Evolutionary conservation across 1,140 invertebrate genomes (phyloP).

Genomic region (Mycetomoellerius zeteki): DNA sequence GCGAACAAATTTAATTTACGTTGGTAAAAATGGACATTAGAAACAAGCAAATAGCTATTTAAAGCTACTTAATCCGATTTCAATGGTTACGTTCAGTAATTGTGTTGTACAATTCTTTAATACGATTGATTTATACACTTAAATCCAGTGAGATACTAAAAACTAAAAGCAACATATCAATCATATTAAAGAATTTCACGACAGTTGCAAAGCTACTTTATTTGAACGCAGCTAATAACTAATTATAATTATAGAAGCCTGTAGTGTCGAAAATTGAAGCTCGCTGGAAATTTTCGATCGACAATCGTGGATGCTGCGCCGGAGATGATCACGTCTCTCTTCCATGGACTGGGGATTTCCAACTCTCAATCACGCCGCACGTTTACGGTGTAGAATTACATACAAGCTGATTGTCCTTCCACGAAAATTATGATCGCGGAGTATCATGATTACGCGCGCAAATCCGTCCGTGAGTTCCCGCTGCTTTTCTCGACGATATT

Average conservation of each 20-base stretch:
- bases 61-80: neutral
- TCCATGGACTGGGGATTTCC: neutral
- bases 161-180: too few species aligned
- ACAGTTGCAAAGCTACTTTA: too few species aligned
- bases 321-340: neutral
- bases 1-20: too few species aligned
- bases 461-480: conserved; percentile 21
- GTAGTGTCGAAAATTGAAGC: neutral
- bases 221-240: too few species aligned
- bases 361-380: conserved; percentile 10
- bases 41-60: neutral
- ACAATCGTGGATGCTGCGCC: neutral
- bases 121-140: too few species aligned
- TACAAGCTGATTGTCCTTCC: conserved; percentile 59
- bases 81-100: neutral
- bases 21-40: too few species aligned
- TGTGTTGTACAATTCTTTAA: too few species aligned
- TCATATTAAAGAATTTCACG: too few species aligned
- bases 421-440: conserved; percentile 56
- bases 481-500: conserved; percentile 52
- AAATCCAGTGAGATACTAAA: too few species aligned
- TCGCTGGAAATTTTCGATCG: neutral
- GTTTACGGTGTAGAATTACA: conserved; percentile 50
- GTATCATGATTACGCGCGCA: conserved; percentile 50
- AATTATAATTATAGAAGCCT: neutral